Evolutionary conservation across 2,113 vertebrate species (phyloP).

Genomic region (Petrocephalus zakoni): DNA sequence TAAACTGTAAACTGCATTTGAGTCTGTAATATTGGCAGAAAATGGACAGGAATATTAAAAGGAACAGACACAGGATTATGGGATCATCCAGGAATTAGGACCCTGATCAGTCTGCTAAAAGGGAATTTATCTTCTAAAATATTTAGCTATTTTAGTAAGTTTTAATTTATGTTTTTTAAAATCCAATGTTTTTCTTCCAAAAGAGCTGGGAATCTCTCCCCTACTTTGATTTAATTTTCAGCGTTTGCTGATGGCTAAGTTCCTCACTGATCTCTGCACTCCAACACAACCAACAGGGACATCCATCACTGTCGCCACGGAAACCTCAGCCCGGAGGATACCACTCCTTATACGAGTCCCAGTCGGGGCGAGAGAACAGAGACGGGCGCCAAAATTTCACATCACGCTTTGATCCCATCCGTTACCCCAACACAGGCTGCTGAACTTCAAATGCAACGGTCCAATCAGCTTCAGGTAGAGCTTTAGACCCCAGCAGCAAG

Average conservation of each 20-base stretch:
- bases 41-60: neutral
- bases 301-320: slow-evolving; percentile 30
- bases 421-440: neutral
- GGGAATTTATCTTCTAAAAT: neutral
- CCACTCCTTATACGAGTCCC: slow-evolving; percentile 6
- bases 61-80: neutral
- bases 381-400: neutral
- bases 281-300: slow-evolving; percentile 16
- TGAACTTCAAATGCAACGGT: neutral
- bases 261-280: slow-evolving; percentile 30
- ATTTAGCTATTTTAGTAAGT: neutral
- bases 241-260: slow-evolving; percentile 32
- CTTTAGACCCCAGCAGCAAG: neutral
- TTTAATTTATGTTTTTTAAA: neutral
- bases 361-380: neutral
- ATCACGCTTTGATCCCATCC: neutral
- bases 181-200: neutral
- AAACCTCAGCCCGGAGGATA: neutral
- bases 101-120: slow-evolving; percentile 4
- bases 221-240: slow-evolving; percentile 2
- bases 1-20: neutral
- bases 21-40: neutral
- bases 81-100: neutral
- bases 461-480: neutral
- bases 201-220: neutral